Conservation (phyloP, 2,888 invertebrate genomes). For the Nomada fucata region DNA sequence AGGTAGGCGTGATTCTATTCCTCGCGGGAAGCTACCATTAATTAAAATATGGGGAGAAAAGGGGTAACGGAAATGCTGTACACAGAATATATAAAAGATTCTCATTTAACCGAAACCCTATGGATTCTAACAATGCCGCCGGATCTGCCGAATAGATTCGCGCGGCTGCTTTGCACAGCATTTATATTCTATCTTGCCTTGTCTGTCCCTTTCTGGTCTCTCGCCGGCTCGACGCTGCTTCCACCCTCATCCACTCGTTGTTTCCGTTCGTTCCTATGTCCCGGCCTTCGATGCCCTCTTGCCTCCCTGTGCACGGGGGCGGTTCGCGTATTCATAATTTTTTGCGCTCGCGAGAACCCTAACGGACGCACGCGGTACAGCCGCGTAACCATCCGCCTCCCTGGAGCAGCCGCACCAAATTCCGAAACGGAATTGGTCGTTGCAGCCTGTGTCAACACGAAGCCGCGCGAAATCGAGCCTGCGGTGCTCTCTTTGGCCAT, state of each 20-base stretch:
- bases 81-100: conserved; percentile 78
- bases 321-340: conserved; percentile 57
- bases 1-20: conserved; percentile 69
- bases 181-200: conserved; percentile 60
- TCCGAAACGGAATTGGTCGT: conserved; percentile 58
- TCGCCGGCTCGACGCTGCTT: neutral
- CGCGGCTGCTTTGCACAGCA: conserved; percentile 67
- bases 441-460: conserved; percentile 63
- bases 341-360: conserved; percentile 30
- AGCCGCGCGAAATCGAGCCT: conserved; percentile 45
- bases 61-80: conserved; percentile 72
- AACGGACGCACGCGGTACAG: conserved; percentile 7
- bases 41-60: conserved; percentile 76
- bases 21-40: conserved; percentile 73
- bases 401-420: conserved; percentile 33
- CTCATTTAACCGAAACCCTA: conserved; percentile 75
- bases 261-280: neutral
- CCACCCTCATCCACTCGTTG: neutral
- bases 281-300: conserved; percentile 6
- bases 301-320: neutral
- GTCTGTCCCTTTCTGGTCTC: neutral
- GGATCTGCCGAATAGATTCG: conserved; percentile 72
- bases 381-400: conserved; percentile 22
- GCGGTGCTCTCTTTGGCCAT: conserved; percentile 8
- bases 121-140: conserved; percentile 72